Percentiles rank a stretch among this genome's conserved stretches.
These are phyloP conservation scores for Criorhina ranunculi DNA, from an alignment of 2,888 invertebrate genomes.

Conservation along the genomic window DNA sequence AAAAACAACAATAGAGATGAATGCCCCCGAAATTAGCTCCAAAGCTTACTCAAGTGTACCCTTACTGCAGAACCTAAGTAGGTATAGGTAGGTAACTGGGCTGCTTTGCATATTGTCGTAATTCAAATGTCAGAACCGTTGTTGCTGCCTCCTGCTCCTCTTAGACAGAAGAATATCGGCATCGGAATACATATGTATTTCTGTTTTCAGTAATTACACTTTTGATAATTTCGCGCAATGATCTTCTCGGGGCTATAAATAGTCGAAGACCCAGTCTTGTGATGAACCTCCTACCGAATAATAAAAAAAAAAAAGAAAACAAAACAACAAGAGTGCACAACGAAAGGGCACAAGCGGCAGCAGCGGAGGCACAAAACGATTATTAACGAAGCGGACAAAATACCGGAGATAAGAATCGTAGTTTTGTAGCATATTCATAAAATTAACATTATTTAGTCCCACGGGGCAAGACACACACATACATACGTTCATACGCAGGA, in stretches of 20 bases:
- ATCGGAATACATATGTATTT: conserved; percentile 5
- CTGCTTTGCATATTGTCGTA: conserved; percentile 66
- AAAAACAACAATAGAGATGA: conserved; percentile 63
- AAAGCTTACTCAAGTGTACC: conserved; percentile 73
- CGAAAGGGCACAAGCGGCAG: conserved; percentile 41
- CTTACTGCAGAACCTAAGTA: conserved; percentile 31
- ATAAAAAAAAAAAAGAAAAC: conserved; percentile 12
- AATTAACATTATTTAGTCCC: conserved; percentile 73
- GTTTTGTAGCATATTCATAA: conserved; percentile 71
- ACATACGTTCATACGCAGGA: conserved; percentile 20
- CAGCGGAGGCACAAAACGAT: conserved; percentile 61
- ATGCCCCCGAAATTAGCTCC: conserved; percentile 72
- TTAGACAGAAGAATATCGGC: conserved; percentile 39
- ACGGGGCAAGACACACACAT: conserved; percentile 50
- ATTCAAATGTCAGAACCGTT: conserved; percentile 44
- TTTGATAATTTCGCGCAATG: conserved; percentile 73
- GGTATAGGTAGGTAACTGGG: conserved; percentile 28
- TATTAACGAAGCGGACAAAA: conserved; percentile 75
- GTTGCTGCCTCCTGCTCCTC: no score
- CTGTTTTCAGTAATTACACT: conserved; percentile 43
- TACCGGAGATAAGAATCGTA: conserved; percentile 66
- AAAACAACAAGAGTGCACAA: conserved; percentile 32
- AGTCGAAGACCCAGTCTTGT: conserved; percentile 28
- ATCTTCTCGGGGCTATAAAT: conserved; percentile 60
- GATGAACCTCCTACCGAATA: conserved; percentile 36